Conservation (phyloP, 2,797 vertebrate species). For the Numenius phaeopus region DNA sequence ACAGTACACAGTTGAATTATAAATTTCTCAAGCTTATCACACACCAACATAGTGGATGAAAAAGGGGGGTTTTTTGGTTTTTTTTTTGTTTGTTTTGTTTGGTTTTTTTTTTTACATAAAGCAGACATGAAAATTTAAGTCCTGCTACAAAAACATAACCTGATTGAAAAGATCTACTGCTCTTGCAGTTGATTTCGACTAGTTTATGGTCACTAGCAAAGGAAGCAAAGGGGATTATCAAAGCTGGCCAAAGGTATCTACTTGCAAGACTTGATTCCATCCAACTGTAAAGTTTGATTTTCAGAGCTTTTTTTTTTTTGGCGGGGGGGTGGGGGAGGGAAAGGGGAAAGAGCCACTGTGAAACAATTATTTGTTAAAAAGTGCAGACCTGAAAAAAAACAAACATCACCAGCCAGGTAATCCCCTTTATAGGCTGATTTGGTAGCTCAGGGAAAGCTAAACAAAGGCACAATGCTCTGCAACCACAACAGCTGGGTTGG, state of each 20-base stretch:
- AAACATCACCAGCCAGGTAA: conserved; percentile 68
- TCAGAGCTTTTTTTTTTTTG: neutral
- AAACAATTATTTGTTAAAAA: conserved; percentile 47
- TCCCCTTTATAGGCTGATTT: conserved; percentile 72
- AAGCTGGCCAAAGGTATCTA: neutral
- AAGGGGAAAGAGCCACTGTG: neutral
- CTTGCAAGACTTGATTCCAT: neutral
- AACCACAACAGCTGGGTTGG: conserved; percentile 74
- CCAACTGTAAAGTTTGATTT: conserved; percentile 10
- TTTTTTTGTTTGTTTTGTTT: neutral
- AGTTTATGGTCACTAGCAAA: neutral
- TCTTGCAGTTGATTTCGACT: neutral
- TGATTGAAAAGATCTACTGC: neutral
- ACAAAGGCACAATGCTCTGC: conserved; percentile 65
- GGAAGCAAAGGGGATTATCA: neutral
- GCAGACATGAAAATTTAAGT: neutral
- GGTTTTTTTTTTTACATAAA: neutral
- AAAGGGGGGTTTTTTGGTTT: neutral
- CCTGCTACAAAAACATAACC: neutral
- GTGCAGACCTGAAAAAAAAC: conserved; percentile 63
- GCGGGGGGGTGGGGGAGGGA: too few relatives aligned
- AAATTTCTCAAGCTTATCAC: neutral
- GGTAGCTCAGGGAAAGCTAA: conserved; percentile 70
- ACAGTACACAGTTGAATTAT: neutral
- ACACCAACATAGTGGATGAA: neutral